Conservation (phyloP, 2,113 vertebrate genomes). For the Odocoileus virginianus region DNA sequence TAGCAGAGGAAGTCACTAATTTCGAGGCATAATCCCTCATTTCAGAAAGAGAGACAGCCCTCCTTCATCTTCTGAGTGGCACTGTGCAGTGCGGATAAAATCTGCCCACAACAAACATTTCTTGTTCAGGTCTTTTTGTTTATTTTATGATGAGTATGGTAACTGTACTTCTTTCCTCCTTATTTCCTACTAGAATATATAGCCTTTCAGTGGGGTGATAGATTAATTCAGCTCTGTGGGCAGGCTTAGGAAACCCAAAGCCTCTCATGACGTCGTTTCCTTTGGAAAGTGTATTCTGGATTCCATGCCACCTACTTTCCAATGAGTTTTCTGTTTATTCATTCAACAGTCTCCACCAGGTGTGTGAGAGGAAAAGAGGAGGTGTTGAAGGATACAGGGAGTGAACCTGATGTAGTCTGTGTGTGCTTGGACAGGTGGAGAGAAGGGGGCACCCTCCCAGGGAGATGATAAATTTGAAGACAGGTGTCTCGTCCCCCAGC, state of each 20-base stretch:
- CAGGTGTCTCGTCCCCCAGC: neutral
- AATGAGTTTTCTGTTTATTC: conserved; percentile 60
- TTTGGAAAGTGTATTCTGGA: conserved; percentile 56
- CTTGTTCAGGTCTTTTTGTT: conserved; percentile 1
- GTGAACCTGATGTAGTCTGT: neutral
- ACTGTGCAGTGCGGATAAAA: neutral
- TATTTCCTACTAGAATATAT: conserved; percentile 31
- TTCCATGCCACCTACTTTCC: conserved; percentile 59
- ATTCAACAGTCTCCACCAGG: conserved; percentile 50
- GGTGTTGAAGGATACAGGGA: neutral
- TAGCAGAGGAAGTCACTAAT: conserved; percentile 60
- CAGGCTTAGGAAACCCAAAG: conserved; percentile 46
- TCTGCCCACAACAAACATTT: neutral
- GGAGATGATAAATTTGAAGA: neutral
- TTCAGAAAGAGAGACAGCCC: neutral
- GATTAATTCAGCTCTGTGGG: conserved; percentile 5
- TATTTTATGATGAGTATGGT: conserved; percentile 10
- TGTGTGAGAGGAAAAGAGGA: neutral
- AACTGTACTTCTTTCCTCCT: neutral
- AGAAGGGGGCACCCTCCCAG: neutral
- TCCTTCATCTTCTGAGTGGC: neutral
- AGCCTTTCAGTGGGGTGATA: neutral
- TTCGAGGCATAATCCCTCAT: conserved; percentile 28
- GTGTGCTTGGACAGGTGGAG: neutral
- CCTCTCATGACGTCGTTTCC: conserved; percentile 53